Base-by-base conservation (phyloP, 2,797 vertebrate genomes). In the Acanthis flammea region DNA sequence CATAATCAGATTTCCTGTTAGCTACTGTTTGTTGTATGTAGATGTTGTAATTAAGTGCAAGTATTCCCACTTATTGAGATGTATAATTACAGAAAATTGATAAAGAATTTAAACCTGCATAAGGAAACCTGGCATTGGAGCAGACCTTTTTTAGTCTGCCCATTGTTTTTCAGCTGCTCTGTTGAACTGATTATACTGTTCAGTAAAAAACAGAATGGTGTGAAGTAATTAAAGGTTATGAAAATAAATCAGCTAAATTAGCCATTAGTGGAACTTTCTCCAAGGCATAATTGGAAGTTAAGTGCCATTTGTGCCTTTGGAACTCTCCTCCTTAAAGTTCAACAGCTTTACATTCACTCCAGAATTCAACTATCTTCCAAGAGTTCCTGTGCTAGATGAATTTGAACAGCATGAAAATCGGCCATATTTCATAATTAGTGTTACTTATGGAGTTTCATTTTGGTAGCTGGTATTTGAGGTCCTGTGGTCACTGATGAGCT, bases 141-240 rank as follows among this genome's bases (percentile, higher is more conserved):
- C 30, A 74, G 42, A 30, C 41, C 14, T 16, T 39, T 71, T 76
- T 61, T 21, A 35, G 6, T 53, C 73, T 86, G 62, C 2, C 3
- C 11, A 5, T 30, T 62, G 62, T 67, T n/a, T 81, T 81, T 55
- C 39, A 88, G 28, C 24, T 39, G 58, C 82, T 91, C 68, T 55
- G 22, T 88, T 86, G 72, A 78, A 81, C 47, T 47, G 91, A 91
- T 94, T 82, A 53, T 57, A 78, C 48, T 70, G 58, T 50, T 94
- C 76, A 50, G 55, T 47, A 44, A 93, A 75, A 74, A 37, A 84
- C 85, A 63, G 58, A 10, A 82, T 14, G 63, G 54, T 81, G 79
- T 53, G 48, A 92, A 88, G 82, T 96, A 96, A 95, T 97, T 96
- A 94, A 96, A 92, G 76, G 85, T 92, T 94, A 96, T 94, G 89